Conservation (phyloP, 2,113 vertebrate genomes). For the Caranx melampygus region DNA sequence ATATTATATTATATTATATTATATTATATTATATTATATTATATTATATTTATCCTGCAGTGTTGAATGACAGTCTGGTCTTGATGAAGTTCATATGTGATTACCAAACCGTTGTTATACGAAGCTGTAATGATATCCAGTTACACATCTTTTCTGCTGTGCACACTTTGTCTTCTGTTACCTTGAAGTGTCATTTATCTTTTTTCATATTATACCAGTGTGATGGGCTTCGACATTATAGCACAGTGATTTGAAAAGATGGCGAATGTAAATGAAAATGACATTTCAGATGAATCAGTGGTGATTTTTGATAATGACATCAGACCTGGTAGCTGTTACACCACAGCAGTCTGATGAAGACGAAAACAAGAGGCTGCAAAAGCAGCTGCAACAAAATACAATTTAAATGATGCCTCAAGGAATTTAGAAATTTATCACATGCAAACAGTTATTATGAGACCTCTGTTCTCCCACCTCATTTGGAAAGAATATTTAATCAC, state of each 20-base stretch:
- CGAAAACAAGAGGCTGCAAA: neutral
- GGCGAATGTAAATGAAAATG: neutral
- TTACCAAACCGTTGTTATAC: neutral
- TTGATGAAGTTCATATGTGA: neutral
- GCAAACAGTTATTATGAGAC: neutral
- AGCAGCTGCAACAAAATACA: neutral
- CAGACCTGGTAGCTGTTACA: neutral
- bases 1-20: no score
- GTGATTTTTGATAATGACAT: neutral
- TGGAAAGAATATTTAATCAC: neutral
- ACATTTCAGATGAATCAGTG: neutral
- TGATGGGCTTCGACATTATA: neutral
- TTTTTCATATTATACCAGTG: slow-evolving; percentile 1
- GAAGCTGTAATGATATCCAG: neutral
- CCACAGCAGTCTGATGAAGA: neutral
- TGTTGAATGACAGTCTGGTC: no score
- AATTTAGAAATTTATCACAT: neutral
- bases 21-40: no score
- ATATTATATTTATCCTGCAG: neutral
- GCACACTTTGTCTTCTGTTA: neutral
- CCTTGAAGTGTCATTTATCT: neutral
- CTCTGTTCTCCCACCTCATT: no score
- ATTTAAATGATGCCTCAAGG: neutral
- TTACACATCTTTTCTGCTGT: neutral
- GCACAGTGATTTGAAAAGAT: neutral